phyloP scores from a whole-genome alignment of 2,797 vertebrate genomes.

The Parambassis ranga region DNA sequence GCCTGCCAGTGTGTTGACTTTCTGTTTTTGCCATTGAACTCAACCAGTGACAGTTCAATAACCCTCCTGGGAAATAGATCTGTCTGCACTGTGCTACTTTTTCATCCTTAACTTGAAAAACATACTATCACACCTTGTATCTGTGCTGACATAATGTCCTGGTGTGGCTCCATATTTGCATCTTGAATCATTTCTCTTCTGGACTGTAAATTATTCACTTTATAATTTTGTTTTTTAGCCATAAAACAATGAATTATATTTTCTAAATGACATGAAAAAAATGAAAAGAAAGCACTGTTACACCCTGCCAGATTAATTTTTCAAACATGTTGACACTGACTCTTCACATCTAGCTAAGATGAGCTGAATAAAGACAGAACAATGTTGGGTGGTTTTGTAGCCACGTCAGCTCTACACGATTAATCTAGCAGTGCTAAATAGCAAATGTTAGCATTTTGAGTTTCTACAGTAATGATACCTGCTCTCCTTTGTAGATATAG shows the following conservation, averaged over 20 bases:
- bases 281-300: neutral
- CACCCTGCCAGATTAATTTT: neutral
- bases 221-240: neutral
- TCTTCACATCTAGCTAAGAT: neutral
- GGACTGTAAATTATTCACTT: neutral
- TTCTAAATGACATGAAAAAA: neutral
- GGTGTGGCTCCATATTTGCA: neutral
- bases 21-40: neutral
- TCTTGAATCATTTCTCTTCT: neutral
- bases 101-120: neutral
- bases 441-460: no score
- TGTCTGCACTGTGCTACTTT: neutral
- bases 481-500: no score
- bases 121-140: no score
- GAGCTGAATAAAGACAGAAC: no score
- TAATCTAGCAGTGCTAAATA: no score
- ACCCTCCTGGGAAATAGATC: neutral
- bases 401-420: no score
- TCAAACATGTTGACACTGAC: neutral
- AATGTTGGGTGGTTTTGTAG: neutral
- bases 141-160: neutral
- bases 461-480: no score
- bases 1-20: neutral
- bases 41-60: neutral
- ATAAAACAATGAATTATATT: neutral